Percentiles rank a stretch among this genome's conserved stretches.
Conservation (phyloP, 2,113 vertebrate species). For the Nothobranchius kuhntae region DNA sequence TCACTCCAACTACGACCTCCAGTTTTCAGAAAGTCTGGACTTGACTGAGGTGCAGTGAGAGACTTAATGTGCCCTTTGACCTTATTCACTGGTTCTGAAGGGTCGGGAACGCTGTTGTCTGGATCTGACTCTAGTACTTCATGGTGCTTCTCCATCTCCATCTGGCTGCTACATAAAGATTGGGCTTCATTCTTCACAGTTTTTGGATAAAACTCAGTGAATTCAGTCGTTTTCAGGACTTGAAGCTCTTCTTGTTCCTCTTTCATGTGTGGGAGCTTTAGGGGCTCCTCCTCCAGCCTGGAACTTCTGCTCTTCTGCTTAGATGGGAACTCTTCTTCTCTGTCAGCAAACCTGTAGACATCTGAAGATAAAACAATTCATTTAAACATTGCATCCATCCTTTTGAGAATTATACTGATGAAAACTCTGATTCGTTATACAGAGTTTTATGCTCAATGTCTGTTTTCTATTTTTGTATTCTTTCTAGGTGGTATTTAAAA, state of each 20-base stretch:
- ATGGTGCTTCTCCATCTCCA: neutral
- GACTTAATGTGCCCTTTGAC: too few relatives aligned
- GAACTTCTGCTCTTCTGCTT: neutral
- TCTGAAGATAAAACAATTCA: neutral
- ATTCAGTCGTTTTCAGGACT: slow-evolving; percentile 1
- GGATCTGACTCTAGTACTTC: neutral
- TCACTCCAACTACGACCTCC: neutral
- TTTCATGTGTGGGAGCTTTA: slow-evolving; percentile 15
- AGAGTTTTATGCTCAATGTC: too few relatives aligned
- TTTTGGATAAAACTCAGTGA: neutral
- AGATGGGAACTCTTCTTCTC: neutral
- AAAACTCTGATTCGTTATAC: neutral
- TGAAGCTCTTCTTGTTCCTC: slow-evolving; percentile 27
- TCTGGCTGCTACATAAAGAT: neutral
- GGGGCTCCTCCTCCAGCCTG: neutral
- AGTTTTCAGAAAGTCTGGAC: neutral
- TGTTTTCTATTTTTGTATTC: too few relatives aligned
- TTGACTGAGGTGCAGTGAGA: neutral
- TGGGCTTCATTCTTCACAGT: slow-evolving; percentile 17
- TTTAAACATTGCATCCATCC: neutral
- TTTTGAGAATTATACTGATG: neutral
- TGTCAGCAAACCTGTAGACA: neutral
- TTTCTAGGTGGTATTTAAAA: too few relatives aligned
- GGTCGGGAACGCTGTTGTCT: neutral
- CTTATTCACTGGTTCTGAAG: neutral